phyloP scores from a whole-genome alignment of 2,888 invertebrate genomes.

The Vannuccia rotundouncinata region DNA sequence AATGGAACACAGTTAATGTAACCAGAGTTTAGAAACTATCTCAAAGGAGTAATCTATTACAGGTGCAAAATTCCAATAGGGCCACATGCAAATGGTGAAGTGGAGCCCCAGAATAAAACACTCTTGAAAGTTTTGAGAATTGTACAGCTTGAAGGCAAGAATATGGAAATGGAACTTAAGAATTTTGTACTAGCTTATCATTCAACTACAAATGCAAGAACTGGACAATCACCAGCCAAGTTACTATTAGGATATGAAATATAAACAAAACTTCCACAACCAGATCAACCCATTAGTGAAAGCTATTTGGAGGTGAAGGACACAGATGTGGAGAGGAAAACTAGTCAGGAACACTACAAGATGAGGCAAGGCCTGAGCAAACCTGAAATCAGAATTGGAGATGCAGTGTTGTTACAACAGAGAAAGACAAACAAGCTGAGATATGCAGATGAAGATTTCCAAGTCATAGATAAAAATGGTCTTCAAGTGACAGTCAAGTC shows the following conservation, averaged over 20 bases:
- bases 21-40: not conserved
- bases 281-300: not conserved
- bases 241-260: slow-evolving; percentile 4
- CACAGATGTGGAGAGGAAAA: slow-evolving; percentile 12
- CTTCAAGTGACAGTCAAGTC: slow-evolving; percentile 18
- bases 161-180: not conserved
- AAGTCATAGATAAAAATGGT: slow-evolving; percentile 27
- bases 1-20: slow-evolving; percentile 4
- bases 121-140: slow-evolving; percentile 27
- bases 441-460: slow-evolving; percentile 25
- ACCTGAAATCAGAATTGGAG: slow-evolving; percentile 18
- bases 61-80: not conserved
- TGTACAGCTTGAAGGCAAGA: slow-evolving; percentile 1
- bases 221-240: not conserved
- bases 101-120: slow-evolving; percentile 10
- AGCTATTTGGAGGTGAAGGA: slow-evolving; percentile 15
- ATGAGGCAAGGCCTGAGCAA: not conserved
- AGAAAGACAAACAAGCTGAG: slow-evolving; percentile 25
- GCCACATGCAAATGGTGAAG: not conserved
- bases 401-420: slow-evolving; percentile 21
- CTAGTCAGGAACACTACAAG: not conserved
- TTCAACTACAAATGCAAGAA: not conserved
- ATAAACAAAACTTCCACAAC: not conserved
- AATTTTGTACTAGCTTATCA: not conserved
- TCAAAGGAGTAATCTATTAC: not conserved